A percentile compares a stretch with the other conserved stretches of the same genome.
phyloP scores from a whole-genome alignment of 2,888 invertebrate species.

The Altica lythri region DNA sequence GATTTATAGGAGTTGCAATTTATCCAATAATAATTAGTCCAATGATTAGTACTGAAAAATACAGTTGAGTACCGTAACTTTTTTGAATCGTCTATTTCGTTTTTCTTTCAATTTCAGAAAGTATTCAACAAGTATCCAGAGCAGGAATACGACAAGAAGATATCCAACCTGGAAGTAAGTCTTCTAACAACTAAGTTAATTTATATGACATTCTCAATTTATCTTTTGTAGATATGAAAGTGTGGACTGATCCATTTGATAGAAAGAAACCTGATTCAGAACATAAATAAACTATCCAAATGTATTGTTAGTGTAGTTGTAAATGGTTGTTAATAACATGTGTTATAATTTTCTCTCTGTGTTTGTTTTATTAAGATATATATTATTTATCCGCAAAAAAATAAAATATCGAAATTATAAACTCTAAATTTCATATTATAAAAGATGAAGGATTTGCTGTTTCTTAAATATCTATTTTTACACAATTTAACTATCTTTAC shows the following conservation, averaged over 20 bases:
- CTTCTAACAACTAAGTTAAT: too few species aligned
- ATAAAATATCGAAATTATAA: background rate
- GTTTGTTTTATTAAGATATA: too few species aligned
- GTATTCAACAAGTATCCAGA: constrained; percentile 58
- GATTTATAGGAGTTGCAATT: constrained; percentile 59
- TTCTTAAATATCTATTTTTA: too few species aligned
- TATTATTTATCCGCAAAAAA: too few species aligned
- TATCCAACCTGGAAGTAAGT: constrained; percentile 64
- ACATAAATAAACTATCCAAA: background rate
- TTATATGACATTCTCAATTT: constrained; percentile 4
- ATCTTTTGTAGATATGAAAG: constrained; percentile 60
- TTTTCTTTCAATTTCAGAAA: constrained; percentile 49
- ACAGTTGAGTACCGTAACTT: constrained; percentile 57
- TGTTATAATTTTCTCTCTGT: too few species aligned
- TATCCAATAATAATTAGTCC: constrained; percentile 68
- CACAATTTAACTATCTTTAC: too few species aligned
- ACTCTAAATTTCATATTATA: too few species aligned
- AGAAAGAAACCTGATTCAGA: constrained; percentile 49
- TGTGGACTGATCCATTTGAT: constrained; percentile 62
- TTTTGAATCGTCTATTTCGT: background rate
- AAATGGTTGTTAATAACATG: too few species aligned
- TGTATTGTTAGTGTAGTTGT: background rate
- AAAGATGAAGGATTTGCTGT: too few species aligned
- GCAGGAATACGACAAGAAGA: constrained; percentile 60
- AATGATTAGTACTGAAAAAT: constrained; percentile 65